phyloP scores from a whole-genome alignment of 2,797 vertebrate genomes.

The Characodon lateralis region DNA sequence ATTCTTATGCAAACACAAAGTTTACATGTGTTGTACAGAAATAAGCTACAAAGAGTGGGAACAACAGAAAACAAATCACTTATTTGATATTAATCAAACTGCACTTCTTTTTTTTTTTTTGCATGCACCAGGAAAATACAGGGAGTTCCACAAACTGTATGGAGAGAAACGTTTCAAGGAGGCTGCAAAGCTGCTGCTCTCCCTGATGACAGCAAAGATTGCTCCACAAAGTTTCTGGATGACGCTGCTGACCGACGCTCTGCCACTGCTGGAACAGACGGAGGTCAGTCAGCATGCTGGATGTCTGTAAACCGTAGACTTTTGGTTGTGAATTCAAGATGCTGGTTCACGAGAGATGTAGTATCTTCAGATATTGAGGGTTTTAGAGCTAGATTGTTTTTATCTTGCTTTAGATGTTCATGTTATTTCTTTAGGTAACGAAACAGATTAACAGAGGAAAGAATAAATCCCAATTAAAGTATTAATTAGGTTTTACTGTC shows the following conservation, averaged over 20 bases:
- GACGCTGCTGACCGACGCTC: conserved; percentile 92
- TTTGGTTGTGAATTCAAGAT: background rate
- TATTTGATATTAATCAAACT: background rate
- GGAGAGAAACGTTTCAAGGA: conserved; percentile 88
- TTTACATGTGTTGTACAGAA: background rate
- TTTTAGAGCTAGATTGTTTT: background rate
- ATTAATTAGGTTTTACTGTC: background rate
- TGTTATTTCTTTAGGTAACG: background rate
- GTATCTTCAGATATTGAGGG: background rate
- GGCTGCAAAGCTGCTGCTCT: conserved; percentile 89
- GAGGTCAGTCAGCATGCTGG: conserved; percentile 77
- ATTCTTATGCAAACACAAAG: background rate
- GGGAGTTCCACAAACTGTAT: conserved; percentile 94
- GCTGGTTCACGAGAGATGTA: background rate
- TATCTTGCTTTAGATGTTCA: background rate
- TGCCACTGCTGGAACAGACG: conserved; percentile 95
- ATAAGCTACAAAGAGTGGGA: background rate
- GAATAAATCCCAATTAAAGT: background rate
- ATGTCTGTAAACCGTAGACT: background rate
- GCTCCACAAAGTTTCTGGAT: conserved; percentile 96
- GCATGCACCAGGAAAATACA: conserved; percentile 88
- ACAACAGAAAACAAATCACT: background rate
- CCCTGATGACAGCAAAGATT: conserved; percentile 94
- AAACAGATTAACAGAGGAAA: background rate
- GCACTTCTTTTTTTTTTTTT: background rate